Evolutionary conservation across 2,888 invertebrate species (phyloP).

Genomic region (Opisthograptis luteolata): DNA sequence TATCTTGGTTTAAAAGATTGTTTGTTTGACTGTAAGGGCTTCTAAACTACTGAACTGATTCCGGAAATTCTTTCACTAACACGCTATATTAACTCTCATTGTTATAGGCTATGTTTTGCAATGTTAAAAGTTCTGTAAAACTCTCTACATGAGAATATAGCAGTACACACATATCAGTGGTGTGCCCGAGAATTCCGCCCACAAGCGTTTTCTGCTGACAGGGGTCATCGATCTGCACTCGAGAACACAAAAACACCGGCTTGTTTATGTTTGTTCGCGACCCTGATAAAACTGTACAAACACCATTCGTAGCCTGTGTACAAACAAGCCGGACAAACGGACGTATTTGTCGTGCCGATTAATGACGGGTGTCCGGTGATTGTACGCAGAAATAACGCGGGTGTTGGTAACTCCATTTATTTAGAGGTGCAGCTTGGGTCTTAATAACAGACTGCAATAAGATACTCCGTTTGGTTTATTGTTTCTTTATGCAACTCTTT

Average conservation of each 20-base stretch:
- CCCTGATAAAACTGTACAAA: conserved; percentile 41
- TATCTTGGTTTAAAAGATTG: too few species aligned
- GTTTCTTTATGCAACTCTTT: too few species aligned
- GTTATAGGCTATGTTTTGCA: too few species aligned
- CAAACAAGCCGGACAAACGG: conserved; percentile 31
- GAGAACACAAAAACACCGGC: conserved; percentile 34
- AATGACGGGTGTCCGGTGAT: conserved; percentile 36
- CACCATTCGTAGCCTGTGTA: conserved; percentile 23
- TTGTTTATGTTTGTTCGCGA: conserved; percentile 37
- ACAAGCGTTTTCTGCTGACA: neutral
- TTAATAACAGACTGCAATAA: neutral
- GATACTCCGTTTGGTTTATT: neutral
- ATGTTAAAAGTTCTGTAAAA: too few species aligned
- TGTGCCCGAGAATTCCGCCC: too few species aligned
- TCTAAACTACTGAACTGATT: too few species aligned
- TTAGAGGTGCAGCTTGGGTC: neutral
- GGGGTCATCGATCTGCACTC: conserved; percentile 29
- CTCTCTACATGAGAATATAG: too few species aligned
- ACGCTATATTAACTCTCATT: too few species aligned
- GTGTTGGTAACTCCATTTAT: conserved; percentile 8
- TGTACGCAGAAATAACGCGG: conserved; percentile 19
- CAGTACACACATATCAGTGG: too few species aligned
- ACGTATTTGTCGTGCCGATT: conserved; percentile 33
- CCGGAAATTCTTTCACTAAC: too few species aligned
- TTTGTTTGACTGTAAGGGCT: too few species aligned